Percentiles rank a stretch among this genome's conserved stretches.
phyloP scores from a whole-genome alignment of 2,113 vertebrate genomes.

The Excalfactoria chinensis region DNA sequence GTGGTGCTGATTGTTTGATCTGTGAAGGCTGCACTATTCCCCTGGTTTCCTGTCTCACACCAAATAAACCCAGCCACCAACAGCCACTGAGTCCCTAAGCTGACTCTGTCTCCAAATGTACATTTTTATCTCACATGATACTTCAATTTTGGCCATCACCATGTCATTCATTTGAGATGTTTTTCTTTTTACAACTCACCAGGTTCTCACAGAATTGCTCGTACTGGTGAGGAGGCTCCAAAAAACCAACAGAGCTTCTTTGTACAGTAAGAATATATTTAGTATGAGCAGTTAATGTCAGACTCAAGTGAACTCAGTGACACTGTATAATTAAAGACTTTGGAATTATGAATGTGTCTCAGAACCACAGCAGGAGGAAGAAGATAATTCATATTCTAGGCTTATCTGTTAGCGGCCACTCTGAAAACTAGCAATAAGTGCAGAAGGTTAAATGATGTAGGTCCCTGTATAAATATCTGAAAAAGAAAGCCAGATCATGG shows the following conservation, averaged over 20 bases:
- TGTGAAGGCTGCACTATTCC: not conserved
- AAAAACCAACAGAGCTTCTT: constrained; percentile 33
- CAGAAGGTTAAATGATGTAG: not conserved
- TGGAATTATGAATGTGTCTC: not conserved
- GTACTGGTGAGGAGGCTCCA: not conserved
- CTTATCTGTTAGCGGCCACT: not conserved
- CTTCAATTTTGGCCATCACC: not conserved
- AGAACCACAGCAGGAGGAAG: constrained; percentile 3
- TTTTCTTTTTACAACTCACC: not conserved
- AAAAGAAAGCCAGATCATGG: not conserved
- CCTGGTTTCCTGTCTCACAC: not conserved
- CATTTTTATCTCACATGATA: not conserved
- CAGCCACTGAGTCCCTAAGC: not conserved
- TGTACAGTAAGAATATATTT: not conserved
- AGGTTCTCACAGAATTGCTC: constrained; percentile 54
- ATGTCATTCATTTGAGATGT: not conserved
- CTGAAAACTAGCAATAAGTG: not conserved
- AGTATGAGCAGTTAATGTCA: not conserved
- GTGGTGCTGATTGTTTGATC: not conserved
- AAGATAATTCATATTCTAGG: not conserved
- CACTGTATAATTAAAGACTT: constrained; percentile 20
- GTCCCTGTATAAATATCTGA: not conserved
- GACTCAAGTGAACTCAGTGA: constrained; percentile 13
- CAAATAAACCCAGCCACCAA: not conserved
- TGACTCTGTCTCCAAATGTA: not conserved